Conservation (phyloP, 2,113 vertebrate genomes). For the Rhinopomastus cyanomelas region DNA sequence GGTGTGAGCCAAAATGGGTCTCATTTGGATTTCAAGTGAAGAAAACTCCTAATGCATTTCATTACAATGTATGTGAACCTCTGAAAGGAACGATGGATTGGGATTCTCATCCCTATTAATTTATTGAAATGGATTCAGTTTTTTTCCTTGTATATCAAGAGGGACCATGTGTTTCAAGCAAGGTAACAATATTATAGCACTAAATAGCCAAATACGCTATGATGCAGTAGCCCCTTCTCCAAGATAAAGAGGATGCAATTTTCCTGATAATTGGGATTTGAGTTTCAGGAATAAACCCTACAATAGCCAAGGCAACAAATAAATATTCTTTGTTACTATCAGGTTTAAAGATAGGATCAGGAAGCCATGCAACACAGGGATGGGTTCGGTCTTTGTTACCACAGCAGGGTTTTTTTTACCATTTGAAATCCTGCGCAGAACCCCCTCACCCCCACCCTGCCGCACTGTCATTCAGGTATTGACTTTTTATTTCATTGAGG, state of each 20-base stretch:
- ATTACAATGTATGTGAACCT: conserved; percentile 84
- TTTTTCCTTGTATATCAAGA: conserved; percentile 79
- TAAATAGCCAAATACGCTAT: conserved; percentile 77
- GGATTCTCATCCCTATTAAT: conserved; percentile 85
- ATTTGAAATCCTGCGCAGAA: conserved; percentile 38
- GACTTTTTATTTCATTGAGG: conserved; percentile 69
- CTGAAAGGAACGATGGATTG: conserved; percentile 83
- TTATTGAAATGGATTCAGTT: conserved; percentile 86
- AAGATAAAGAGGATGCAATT: conserved; percentile 73
- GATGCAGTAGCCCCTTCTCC: conserved; percentile 65
- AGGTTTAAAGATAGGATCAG: conserved; percentile 69
- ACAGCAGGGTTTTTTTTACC: conserved; percentile 47
- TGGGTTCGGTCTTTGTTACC: conserved; percentile 65
- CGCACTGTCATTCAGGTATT: conserved; percentile 52
- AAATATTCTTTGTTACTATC: conserved; percentile 71
- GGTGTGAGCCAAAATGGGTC: conserved; percentile 86
- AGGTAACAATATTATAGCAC: conserved; percentile 80
- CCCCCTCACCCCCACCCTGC: background rate
- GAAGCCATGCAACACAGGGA: conserved; percentile 53
- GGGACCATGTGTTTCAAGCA: conserved; percentile 81
- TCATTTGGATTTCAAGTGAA: conserved; percentile 87
- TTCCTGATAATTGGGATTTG: conserved; percentile 72
- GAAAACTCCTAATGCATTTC: conserved; percentile 87
- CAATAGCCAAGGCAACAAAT: conserved; percentile 69
- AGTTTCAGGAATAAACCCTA: conserved; percentile 71